Base-by-base conservation (phyloP, 2,888 invertebrate species). In the Acrobasis consociella region DNA sequence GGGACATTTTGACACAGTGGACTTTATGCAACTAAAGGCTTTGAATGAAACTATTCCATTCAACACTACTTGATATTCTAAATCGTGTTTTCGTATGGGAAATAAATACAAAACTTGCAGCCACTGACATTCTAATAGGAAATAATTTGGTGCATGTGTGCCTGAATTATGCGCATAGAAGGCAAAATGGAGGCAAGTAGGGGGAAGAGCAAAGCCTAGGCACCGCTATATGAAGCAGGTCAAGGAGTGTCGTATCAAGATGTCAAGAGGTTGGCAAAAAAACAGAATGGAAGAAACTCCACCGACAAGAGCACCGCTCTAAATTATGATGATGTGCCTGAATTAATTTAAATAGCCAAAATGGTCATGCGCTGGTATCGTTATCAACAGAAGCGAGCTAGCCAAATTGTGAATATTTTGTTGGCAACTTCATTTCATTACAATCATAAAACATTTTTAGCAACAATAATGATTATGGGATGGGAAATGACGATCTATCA, bases 321-420 rank as follows among this genome's bases (percentile, higher is more conserved):
- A n/a, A n/a, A n/a, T n/a, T n/a, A n/a, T n/a, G n/a, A n/a, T n/a
- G n/a, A n/a, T 51, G 60, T 60, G 51, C 13, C 7, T 31, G 22
- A 49, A 60, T 60, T 60, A 50, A 38, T 50, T 50, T 50, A 22
- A 39, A 60, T 60, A 22, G 39, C 39, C 60, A 39, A 51, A 60
- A 49, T 50, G 50, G 37, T 49, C 38, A 38, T 39, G 60, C 51
- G 60, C 17, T 39, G 38, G 59, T 62, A 62, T 59, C 56, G 50
- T 62, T 60, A 60, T 63, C 56, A 62, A 62, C n/a, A n/a, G n/a
- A n/a, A n/a, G n/a, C 55, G 38, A 60, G 39, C 51, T 16, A 38
- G 60, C 60, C 60, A 60, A 60, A 60, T 51, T 38, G 50, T 49
- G 16, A 15, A 60, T 50, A 37, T 38, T 60, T 51, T 51, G 39